A percentile compares a stretch with the other conserved stretches of the same genome.
Conservation (phyloP, 2,888 invertebrate genomes). For the Linnaemya tessellans region DNA sequence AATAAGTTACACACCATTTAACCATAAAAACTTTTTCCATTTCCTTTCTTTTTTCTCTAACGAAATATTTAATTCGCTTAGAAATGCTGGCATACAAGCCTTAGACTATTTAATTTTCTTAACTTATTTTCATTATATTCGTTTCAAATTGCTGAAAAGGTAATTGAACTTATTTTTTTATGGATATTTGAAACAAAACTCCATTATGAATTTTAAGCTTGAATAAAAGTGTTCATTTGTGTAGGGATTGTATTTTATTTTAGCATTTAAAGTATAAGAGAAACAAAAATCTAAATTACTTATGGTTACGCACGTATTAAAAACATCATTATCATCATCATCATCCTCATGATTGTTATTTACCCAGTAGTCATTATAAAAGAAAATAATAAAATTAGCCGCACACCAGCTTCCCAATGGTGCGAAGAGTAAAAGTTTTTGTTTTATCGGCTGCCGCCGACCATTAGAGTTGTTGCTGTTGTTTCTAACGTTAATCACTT, state of each 20-base stretch:
- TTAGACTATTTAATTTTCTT: slow-evolving; percentile 32
- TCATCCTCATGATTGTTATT: background rate
- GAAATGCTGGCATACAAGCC: background rate
- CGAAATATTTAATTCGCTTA: slow-evolving; percentile 9
- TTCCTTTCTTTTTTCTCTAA: slow-evolving; percentile 2
- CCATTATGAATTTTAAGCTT: slow-evolving; percentile 30
- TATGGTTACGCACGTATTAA: slow-evolving; percentile 79
- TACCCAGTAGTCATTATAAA: slow-evolving; percentile 14
- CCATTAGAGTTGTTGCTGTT: slow-evolving; percentile 28
- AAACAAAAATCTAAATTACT: slow-evolving; percentile 79
- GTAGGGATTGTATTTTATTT: slow-evolving; percentile 74
- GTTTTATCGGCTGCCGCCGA: background rate
- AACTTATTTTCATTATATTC: background rate
- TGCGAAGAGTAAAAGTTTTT: slow-evolving; percentile 31
- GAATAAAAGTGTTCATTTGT: slow-evolving; percentile 1
- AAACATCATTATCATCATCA: slow-evolving; percentile 12
- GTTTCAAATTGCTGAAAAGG: slow-evolving; percentile 47
- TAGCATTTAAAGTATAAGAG: slow-evolving; percentile 60
- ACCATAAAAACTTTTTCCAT: slow-evolving; percentile 49
- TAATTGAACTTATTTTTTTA: slow-evolving; percentile 59
- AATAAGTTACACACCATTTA: slow-evolving; percentile 63
- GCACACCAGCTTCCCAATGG: background rate
- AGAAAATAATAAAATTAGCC: slow-evolving; percentile 46
- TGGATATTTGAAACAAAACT: slow-evolving; percentile 30
- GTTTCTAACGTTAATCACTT: slow-evolving; percentile 65